Evolutionary conservation across 1,140 invertebrate species (phyloP).

Genomic region (Solenopsis invicta): DNA sequence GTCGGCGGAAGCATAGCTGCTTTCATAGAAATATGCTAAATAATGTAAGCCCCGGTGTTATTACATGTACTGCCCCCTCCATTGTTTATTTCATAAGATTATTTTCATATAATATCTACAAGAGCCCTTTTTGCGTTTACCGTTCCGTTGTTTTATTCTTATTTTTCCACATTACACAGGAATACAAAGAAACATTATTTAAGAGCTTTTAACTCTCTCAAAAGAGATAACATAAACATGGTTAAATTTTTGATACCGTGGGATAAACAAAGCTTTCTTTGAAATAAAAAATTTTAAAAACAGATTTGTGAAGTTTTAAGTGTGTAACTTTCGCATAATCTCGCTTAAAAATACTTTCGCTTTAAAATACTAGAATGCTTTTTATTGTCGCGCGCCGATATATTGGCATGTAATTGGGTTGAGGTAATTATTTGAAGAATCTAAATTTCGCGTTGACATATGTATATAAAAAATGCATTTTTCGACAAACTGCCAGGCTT

Average conservation of each 20-base stretch:
- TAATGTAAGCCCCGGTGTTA: not conserved
- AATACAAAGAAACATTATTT: not conserved
- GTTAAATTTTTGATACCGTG: not conserved
- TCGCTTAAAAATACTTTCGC: not conserved
- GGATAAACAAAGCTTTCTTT: not conserved
- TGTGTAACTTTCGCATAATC: constrained; percentile 1
- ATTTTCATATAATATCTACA: not conserved
- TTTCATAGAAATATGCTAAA: constrained; percentile 10
- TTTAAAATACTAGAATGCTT: not conserved
- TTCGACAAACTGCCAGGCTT: not conserved
- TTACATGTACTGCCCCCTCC: not conserved
- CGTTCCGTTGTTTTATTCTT: not conserved
- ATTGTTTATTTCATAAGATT: constrained; percentile 19
- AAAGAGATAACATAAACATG: not conserved
- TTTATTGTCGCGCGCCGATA: not conserved
- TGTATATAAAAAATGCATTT: not conserved
- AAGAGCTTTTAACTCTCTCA: constrained; percentile 3
- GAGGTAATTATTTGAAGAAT: not conserved
- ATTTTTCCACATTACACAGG: not conserved
- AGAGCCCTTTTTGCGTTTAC: not conserved
- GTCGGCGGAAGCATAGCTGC: not conserved
- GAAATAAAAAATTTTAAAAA: not conserved
- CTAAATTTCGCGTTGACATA: not conserved
- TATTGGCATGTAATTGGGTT: not conserved
- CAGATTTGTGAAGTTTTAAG: not conserved